phyloP scores from a whole-genome alignment of 2,888 invertebrate genomes.

The Metacarcinus magister region DNA sequence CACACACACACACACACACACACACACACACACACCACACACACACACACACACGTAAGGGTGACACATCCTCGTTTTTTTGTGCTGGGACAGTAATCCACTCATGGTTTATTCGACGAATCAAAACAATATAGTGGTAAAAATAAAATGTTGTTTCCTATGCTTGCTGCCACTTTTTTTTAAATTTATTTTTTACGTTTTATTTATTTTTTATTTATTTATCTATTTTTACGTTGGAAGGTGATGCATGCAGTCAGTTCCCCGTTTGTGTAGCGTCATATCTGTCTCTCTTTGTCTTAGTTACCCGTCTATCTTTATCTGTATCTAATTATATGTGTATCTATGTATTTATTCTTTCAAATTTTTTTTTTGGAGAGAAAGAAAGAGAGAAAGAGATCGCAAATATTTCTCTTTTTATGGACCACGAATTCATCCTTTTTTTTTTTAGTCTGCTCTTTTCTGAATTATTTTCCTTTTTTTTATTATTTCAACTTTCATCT shows the following conservation, averaged over 20 bases:
- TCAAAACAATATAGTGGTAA: background rate
- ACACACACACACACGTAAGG: background rate
- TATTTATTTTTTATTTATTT: no score
- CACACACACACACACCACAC: background rate
- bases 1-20: background rate
- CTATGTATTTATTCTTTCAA: background rate
- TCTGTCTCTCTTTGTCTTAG: background rate
- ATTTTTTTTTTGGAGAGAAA: background rate
- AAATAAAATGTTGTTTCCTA: background rate
- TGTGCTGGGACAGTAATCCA: background rate
- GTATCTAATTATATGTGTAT: background rate
- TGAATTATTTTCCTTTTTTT: background rate
- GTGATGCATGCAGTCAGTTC: background rate
- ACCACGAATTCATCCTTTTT: background rate
- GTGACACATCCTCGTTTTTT: background rate
- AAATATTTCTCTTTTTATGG: background rate
- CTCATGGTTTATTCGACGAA: constrained; percentile 11
- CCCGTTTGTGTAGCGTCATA: background rate
- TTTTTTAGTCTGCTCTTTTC: background rate
- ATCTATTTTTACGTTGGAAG: background rate
- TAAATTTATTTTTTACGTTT: no score
- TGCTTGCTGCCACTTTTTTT: background rate
- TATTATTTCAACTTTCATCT: background rate
- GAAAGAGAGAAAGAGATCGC: background rate
- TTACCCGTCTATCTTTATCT: background rate